phyloP scores from a whole-genome alignment of 2,797 vertebrate genomes.

The Schizopygopsis malacanthus region DNA sequence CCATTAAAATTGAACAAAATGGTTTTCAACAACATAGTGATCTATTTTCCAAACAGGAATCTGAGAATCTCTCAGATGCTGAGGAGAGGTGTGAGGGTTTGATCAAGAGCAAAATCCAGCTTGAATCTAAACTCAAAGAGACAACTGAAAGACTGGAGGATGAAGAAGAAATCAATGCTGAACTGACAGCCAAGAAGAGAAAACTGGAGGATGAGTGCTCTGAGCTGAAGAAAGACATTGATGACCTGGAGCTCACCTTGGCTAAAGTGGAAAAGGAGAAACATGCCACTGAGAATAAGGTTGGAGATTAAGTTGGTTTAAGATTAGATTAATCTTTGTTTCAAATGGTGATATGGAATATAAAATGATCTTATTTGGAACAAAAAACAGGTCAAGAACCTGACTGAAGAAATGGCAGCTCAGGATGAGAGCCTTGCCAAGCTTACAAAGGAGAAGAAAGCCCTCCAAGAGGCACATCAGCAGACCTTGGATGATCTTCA shows the following conservation, averaged over 20 bases:
- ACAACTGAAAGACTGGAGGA: conserved; percentile 84
- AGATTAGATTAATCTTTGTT: not conserved
- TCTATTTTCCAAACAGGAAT: conserved; percentile 72
- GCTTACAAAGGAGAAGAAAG: conserved; percentile 76
- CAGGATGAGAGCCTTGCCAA: conserved; percentile 76
- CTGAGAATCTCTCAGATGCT: conserved; percentile 83
- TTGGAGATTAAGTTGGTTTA: conserved; percentile 54
- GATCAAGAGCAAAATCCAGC: conserved; percentile 88
- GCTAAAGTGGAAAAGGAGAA: conserved; percentile 86
- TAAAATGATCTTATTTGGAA: not conserved
- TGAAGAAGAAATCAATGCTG: conserved; percentile 84
- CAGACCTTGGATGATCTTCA: conserved; percentile 74
- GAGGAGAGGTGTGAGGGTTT: conserved; percentile 89
- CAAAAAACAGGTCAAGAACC: conserved; percentile 72
- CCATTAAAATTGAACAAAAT: not conserved
- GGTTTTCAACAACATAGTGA: not conserved
- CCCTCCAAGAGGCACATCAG: conserved; percentile 73
- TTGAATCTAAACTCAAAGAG: conserved; percentile 89
- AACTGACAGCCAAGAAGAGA: conserved; percentile 84
- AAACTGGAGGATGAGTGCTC: conserved; percentile 89
- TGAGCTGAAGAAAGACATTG: conserved; percentile 89
- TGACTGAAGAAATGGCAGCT: conserved; percentile 76
- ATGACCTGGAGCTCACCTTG: conserved; percentile 80
- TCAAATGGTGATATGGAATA: not conserved
- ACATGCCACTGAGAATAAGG: conserved; percentile 88